phyloP scores from a whole-genome alignment of 2,113 vertebrate genomes.

The Vimba vimba region DNA sequence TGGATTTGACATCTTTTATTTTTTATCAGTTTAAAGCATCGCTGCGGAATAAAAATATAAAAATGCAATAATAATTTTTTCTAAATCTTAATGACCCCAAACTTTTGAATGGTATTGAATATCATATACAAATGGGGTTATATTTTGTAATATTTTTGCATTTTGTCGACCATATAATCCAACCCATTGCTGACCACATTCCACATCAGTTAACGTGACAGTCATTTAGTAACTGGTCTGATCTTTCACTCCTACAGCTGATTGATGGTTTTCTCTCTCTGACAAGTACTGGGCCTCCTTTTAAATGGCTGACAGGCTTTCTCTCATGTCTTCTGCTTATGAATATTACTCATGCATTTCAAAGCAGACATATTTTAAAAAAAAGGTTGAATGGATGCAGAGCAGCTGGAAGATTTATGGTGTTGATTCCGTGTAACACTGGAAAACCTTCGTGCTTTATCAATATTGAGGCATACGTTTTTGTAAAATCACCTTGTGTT shows the following conservation, averaged over 20 bases:
- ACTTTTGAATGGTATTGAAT: background rate
- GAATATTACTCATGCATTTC: background rate
- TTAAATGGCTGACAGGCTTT: constrained; percentile 19
- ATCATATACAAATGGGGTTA: background rate
- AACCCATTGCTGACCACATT: background rate
- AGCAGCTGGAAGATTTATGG: constrained; percentile 17
- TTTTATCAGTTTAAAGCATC: background rate
- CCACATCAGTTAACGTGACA: background rate
- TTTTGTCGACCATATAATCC: background rate
- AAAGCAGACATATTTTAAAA: background rate
- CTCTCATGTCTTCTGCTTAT: background rate
- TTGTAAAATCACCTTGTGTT: background rate
- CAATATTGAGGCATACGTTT: background rate
- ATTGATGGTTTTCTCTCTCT: background rate
- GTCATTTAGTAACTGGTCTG: background rate
- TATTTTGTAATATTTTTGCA: background rate
- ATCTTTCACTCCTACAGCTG: background rate
- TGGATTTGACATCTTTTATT: background rate
- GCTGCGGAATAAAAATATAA: no score
- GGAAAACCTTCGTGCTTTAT: constrained; percentile 3
- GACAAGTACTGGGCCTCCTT: constrained; percentile 1
- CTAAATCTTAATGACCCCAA: background rate
- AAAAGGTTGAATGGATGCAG: background rate
- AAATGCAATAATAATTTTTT: no score
- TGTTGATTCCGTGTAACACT: constrained; percentile 4